Evolutionary conservation across 2,888 invertebrate genomes (phyloP).

Genomic region (Drosophila pseudotakahashii): DNA sequence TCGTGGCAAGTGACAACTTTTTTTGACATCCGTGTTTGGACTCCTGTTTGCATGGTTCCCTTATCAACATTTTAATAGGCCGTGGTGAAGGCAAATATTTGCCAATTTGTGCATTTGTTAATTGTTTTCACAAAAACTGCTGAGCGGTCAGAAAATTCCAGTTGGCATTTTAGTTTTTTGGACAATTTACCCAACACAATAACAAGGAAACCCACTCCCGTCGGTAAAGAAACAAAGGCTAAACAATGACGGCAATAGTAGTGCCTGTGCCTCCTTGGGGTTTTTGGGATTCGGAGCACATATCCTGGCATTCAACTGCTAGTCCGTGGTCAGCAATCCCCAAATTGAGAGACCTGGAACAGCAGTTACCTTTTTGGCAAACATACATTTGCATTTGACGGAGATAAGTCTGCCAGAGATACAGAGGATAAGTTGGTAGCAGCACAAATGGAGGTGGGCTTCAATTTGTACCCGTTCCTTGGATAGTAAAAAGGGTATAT

Average conservation of each 20-base stretch:
- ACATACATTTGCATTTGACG: constrained; percentile 11
- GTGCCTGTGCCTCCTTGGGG: neutral
- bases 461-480: too few relatives aligned
- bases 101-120: constrained; percentile 42
- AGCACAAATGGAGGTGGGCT: too few relatives aligned
- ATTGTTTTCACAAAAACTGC: constrained; percentile 29
- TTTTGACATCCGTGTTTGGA: neutral
- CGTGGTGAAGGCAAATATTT: constrained; percentile 30
- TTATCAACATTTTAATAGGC: constrained; percentile 39
- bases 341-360: constrained; percentile 45
- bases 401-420: constrained; percentile 1
- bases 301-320: neutral
- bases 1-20: constrained; percentile 20
- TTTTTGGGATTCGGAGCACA: constrained; percentile 18
- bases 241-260: constrained; percentile 53
- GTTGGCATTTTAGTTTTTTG: constrained; percentile 10
- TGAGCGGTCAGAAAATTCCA: constrained; percentile 14
- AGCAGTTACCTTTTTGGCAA: constrained; percentile 17
- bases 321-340: constrained; percentile 63
- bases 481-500: too few relatives aligned
- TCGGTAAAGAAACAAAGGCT: constrained; percentile 48
- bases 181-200: constrained; percentile 30
- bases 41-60: neutral
- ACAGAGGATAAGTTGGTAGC: neutral
- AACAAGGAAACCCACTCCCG: constrained; percentile 36